Conservation (phyloP, 2,797 vertebrate genomes). For the Vipera ursinii region DNA sequence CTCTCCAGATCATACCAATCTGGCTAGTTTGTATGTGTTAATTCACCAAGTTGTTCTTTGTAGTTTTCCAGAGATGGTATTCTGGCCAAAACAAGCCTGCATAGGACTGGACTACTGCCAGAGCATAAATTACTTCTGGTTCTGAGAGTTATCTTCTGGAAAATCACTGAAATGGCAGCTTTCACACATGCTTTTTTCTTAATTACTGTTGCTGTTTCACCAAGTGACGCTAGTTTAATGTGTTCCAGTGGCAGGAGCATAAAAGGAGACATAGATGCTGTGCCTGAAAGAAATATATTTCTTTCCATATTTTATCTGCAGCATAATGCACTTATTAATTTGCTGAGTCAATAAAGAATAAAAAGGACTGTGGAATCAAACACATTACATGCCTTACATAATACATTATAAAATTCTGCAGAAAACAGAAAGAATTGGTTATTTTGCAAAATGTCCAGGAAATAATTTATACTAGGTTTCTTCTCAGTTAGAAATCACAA, state of each 20-base stretch:
- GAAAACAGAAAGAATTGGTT: neutral
- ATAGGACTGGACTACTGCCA: neutral
- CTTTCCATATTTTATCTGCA: neutral
- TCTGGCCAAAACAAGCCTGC: neutral
- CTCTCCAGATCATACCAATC: neutral
- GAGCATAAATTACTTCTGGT: neutral
- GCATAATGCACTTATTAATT: neutral
- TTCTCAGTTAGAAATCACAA: neutral
- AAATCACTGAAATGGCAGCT: neutral
- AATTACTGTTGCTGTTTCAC: neutral
- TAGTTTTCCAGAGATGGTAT: neutral
- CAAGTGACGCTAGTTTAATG: neutral
- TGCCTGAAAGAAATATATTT: neutral
- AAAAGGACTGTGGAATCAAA: neutral
- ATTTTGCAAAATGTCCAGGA: neutral
- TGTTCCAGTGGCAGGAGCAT: neutral
- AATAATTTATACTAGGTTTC: neutral
- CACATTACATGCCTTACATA: neutral
- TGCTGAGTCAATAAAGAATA: neutral
- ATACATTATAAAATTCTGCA: neutral
- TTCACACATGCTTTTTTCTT: neutral
- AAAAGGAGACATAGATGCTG: neutral
- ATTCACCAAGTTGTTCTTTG: neutral
- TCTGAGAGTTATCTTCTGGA: neutral
- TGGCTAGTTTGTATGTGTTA: neutral